A percentile compares a stretch with the other conserved stretches of the same genome.
phyloP scores from a whole-genome alignment of 1,140 invertebrate species.

The Drosophila jambulina region DNA sequence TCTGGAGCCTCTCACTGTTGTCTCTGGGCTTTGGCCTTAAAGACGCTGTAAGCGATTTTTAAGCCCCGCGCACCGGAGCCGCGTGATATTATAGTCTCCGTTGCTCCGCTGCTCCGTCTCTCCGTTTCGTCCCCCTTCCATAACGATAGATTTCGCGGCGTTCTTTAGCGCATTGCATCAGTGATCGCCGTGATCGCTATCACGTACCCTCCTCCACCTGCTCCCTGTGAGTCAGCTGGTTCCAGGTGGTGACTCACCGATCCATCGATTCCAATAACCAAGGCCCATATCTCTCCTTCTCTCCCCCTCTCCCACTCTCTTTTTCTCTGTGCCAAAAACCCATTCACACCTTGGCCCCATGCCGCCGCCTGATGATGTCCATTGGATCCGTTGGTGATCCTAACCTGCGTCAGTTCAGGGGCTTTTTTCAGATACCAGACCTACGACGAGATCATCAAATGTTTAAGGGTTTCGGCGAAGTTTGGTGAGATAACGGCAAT shows the following conservation, averaged over 20 bases:
- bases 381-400: slow-evolving; percentile 16
- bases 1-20: slow-evolving; percentile 32
- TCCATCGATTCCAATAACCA: slow-evolving; percentile 26
- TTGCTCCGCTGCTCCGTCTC: background rate
- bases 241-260: slow-evolving; percentile 3
- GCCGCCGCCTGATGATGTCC: slow-evolving; percentile 19
- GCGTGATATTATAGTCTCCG: slow-evolving; percentile 60
- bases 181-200: slow-evolving; percentile 45
- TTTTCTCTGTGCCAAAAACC: background rate
- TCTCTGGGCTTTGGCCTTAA: slow-evolving; percentile 63
- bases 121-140: background rate
- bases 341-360: slow-evolving; percentile 31
- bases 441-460: slow-evolving; percentile 1
- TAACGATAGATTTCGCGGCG: slow-evolving; percentile 21
- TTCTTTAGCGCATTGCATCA: slow-evolving; percentile 26
- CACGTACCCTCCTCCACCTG: slow-evolving; percentile 15
- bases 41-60: slow-evolving; percentile 82
- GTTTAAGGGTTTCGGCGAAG: background rate
- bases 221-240: slow-evolving; percentile 35
- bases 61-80: slow-evolving; percentile 54
- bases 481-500: background rate
- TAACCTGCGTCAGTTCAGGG: slow-evolving; percentile 17
- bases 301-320: background rate
- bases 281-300: slow-evolving; percentile 18
- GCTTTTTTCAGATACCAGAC: slow-evolving; percentile 19